Conservation (phyloP, 2,888 invertebrate species). For the Petrophora chlorosata region DNA sequence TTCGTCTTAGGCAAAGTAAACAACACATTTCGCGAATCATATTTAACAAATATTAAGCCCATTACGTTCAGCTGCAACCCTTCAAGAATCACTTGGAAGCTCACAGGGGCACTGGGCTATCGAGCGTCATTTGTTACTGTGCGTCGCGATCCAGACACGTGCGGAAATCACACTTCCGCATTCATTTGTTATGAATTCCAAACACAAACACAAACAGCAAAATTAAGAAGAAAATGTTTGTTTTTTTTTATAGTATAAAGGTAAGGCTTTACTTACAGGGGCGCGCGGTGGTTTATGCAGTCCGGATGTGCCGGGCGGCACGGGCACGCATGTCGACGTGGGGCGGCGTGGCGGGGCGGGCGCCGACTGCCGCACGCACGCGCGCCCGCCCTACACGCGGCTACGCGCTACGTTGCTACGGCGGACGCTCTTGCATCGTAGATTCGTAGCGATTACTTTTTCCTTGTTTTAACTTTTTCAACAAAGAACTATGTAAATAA, state of each 20-base stretch:
- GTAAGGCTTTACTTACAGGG: slow-evolving; percentile 68
- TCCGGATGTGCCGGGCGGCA: slow-evolving; percentile 48
- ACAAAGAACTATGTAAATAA: background rate
- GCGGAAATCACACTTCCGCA: slow-evolving; percentile 59
- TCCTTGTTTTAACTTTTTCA: background rate
- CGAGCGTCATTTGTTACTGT: slow-evolving; percentile 77
- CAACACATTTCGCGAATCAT: slow-evolving; percentile 32
- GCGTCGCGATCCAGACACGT: slow-evolving; percentile 74
- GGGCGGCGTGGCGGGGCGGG: slow-evolving; percentile 70
- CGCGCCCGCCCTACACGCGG: slow-evolving; percentile 48
- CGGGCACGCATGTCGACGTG: slow-evolving; percentile 69
- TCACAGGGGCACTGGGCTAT: slow-evolving; percentile 83
- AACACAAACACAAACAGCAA: background rate
- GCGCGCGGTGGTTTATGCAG: slow-evolving; percentile 70
- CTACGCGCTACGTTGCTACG: slow-evolving; percentile 63
- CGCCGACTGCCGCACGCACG: slow-evolving; percentile 78
- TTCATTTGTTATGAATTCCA: too few relatives aligned
- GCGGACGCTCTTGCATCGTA: slow-evolving; percentile 41
- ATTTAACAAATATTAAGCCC: slow-evolving; percentile 46
- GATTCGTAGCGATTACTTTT: background rate
- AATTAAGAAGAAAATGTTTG: background rate
- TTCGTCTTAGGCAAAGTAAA: background rate
- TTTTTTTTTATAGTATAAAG: slow-evolving; percentile 10
- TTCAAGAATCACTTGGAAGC: slow-evolving; percentile 65
- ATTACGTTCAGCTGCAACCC: slow-evolving; percentile 68